Evolutionary conservation across 2,113 vertebrate genomes (phyloP), one percentile per base, ranked within the genome.

Genomic region (Corvus moneduloides): DNA sequence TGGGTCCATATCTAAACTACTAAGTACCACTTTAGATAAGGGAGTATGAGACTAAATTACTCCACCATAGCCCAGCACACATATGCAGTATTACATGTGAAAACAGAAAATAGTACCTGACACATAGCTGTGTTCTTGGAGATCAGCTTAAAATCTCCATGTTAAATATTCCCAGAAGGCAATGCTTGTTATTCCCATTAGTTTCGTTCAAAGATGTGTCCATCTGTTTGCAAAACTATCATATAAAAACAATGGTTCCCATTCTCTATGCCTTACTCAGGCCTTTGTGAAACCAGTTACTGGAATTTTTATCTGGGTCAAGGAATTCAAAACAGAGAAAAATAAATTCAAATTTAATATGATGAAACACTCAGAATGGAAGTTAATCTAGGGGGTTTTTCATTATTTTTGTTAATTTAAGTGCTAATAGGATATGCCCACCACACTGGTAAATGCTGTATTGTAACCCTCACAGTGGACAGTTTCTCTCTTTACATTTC

Each of bases 201-300:
- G 39, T 72, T 94, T 93, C 33, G 74, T 37, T 68, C 75, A 77
- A 87, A 85, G 78, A 68, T 30, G 33, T 79, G 30, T 41, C 54
- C 51, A 48, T 80, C 63, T 85, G 21, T 87, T 95, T 91, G 81
- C 0, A 0, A 83, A 95, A 95, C 54, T n/a, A 17, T 55, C 62
- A 28, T 35, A 76, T 35, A 67, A 95, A 87, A 94, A 95, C 84
- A 89, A 59, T 85, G 51, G 43, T 32, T 88, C 63, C 71, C 8
- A 0, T 80, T 82, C 89, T 91, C 74, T 59, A 33, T 72, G 74
- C 35, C 35, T 72, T 54, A 56, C 48, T 92, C 56, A 89, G 37
- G 44, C 62, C 26, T 89, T 89, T 93, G 74, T 62, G 74, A 96
- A 96, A 80, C 28, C 46, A 73, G 58, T 94, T 87, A 91, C 84